These are phyloP conservation scores for Scaptomyza flava DNA, from an alignment of 2,888 invertebrate genomes.

Conservation along the genomic window DNA sequence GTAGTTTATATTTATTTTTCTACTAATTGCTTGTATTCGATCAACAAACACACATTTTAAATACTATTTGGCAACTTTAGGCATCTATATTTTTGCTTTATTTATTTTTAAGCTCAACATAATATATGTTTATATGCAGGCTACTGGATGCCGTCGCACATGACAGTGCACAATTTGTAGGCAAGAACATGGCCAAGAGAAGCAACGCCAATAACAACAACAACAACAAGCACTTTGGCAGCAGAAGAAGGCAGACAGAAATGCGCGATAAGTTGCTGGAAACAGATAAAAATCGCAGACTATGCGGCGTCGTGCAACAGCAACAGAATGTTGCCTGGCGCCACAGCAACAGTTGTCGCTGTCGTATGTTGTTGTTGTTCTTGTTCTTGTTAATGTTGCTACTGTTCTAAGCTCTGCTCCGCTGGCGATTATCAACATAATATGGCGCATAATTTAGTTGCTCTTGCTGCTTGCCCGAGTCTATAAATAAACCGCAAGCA, in stretches of 20 bases:
- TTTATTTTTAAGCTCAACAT: background rate
- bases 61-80: too few relatives aligned
- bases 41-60: too few relatives aligned
- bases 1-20: too few relatives aligned
- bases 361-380: constrained; percentile 20
- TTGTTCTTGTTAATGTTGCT: constrained; percentile 31
- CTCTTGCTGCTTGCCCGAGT: constrained; percentile 2
- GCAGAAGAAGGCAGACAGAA: constrained; percentile 16
- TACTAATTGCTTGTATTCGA: too few relatives aligned
- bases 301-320: constrained; percentile 67
- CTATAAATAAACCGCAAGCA: constrained; percentile 43
- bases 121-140: constrained; percentile 9
- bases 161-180: constrained; percentile 59
- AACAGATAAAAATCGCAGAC: constrained; percentile 82
- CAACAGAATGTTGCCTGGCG: constrained; percentile 50
- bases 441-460: constrained; percentile 63
- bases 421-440: constrained; percentile 49
- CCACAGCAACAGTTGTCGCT: constrained; percentile 50
- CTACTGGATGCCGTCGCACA: constrained; percentile 24
- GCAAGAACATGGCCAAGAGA: constrained; percentile 36
- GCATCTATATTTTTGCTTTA: background rate
- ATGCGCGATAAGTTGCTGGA: constrained; percentile 50
- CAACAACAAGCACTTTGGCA: constrained; percentile 26
- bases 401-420: constrained; percentile 21
- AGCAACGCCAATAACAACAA: constrained; percentile 17